Evolutionary conservation across 2,888 invertebrate genomes (phyloP).

Genomic region (Drosophila birchii): DNA sequence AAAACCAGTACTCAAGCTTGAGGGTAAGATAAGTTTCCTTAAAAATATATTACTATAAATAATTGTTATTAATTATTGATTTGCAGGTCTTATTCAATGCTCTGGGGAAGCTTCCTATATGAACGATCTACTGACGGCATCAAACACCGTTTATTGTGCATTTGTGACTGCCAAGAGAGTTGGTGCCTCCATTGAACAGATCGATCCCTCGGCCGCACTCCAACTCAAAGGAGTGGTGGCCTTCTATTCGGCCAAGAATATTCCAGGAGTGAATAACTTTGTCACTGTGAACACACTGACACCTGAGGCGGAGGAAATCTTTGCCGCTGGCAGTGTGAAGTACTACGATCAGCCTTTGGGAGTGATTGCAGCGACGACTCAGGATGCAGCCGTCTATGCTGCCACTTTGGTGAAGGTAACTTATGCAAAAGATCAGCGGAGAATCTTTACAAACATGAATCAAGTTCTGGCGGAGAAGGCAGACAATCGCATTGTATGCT

Average conservation of each 20-base stretch:
- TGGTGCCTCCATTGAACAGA: constrained; percentile 84
- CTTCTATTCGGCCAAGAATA: constrained; percentile 87
- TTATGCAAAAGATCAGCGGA: constrained; percentile 82
- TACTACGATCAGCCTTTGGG: constrained; percentile 92
- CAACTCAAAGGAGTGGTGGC: constrained; percentile 86
- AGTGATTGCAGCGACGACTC: constrained; percentile 88
- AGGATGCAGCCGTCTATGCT: constrained; percentile 86
- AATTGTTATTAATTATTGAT: background rate
- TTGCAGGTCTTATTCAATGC: constrained; percentile 85
- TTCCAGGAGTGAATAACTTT: constrained; percentile 85
- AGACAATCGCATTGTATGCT: constrained; percentile 58
- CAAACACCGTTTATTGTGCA: constrained; percentile 86
- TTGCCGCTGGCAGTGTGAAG: constrained; percentile 72
- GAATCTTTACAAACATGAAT: constrained; percentile 75
- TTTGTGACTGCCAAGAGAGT: constrained; percentile 87
- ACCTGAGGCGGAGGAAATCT: constrained; percentile 82
- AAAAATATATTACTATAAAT: background rate
- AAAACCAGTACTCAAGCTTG: constrained; percentile 90
- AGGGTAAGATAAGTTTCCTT: constrained; percentile 87
- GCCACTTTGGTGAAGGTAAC: constrained; percentile 86
- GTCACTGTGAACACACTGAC: constrained; percentile 86
- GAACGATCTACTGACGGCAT: constrained; percentile 89
- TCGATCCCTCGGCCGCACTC: constrained; percentile 86
- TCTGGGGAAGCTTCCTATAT: constrained; percentile 92
- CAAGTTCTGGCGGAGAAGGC: constrained; percentile 85